phyloP scores from a whole-genome alignment of 2,888 invertebrate species.

The Oxystoma pomonae region DNA sequence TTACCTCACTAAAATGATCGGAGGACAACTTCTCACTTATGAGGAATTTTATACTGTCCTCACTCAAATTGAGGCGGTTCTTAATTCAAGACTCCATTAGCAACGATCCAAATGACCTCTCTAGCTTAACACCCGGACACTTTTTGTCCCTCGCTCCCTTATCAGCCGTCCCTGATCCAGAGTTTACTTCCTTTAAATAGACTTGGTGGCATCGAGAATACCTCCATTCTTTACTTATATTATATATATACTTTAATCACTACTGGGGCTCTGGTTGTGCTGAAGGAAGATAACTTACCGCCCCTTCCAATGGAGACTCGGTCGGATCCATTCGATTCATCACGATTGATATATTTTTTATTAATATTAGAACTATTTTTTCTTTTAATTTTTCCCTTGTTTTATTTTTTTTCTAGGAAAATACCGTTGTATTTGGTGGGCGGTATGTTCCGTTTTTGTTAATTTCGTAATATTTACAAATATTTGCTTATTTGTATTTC shows the following conservation, averaged over 20 bases:
- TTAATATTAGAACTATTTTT: not conserved
- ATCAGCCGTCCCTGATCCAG: not conserved
- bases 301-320: not conserved
- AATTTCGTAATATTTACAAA: not conserved
- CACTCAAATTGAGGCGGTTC: too few species aligned
- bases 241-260: not conserved
- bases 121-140: too few species aligned
- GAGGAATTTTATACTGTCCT: too few species aligned
- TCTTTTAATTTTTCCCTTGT: too few species aligned
- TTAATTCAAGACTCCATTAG: too few species aligned
- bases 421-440: too few species aligned
- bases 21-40: too few species aligned
- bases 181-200: not conserved
- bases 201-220: not conserved
- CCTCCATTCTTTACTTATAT: too few species aligned
- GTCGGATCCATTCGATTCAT: not conserved
- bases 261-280: too few species aligned
- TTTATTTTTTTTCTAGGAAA: too few species aligned
- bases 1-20: not conserved
- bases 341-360: not conserved
- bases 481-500: too few species aligned
- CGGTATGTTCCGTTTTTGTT: not conserved
- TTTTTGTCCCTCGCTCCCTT: too few species aligned
- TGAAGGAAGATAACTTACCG: constrained; percentile 1
- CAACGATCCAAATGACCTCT: not conserved